A percentile compares a stretch with the other conserved stretches of the same genome.
Evolutionary conservation across 1,140 invertebrate species (phyloP).

Genomic region (Campoletis sonorensis): DNA sequence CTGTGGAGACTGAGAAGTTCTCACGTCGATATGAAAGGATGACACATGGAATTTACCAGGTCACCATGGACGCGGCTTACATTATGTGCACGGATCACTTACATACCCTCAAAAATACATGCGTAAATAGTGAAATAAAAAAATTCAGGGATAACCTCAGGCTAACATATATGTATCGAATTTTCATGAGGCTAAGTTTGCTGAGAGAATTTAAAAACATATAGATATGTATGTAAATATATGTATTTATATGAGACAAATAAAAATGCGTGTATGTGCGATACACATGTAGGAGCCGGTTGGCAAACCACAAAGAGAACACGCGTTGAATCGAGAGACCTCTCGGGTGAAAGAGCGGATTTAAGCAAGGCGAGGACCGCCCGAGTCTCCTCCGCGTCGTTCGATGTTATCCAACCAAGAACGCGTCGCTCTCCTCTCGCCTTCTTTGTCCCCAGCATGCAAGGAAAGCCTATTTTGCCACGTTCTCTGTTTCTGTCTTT

Average conservation of each 20-base stretch:
- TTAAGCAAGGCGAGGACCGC: conserved; percentile 9
- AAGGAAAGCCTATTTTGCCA: conserved; percentile 19
- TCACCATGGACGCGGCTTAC: conserved; percentile 3
- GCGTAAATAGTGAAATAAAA: neutral
- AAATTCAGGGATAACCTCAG: conserved; percentile 14
- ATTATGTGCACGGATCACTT: conserved; percentile 13
- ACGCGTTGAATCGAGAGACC: conserved; percentile 56
- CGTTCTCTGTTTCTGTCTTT: conserved; percentile 26
- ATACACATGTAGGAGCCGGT: neutral
- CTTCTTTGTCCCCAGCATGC: conserved; percentile 19
- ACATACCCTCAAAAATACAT: conserved; percentile 2
- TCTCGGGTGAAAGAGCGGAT: conserved; percentile 12
- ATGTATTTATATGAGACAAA: too few relatives aligned
- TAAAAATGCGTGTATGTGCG: too few relatives aligned
- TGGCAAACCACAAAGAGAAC: conserved; percentile 55
- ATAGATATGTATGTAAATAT: too few relatives aligned
- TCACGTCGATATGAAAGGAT: conserved; percentile 30
- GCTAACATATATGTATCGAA: neutral
- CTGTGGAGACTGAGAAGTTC: neutral
- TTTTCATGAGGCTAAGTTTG: too few relatives aligned
- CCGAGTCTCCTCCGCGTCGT: neutral
- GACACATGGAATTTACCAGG: conserved; percentile 39
- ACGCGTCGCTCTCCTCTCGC: conserved; percentile 44
- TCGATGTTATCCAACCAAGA: conserved; percentile 43
- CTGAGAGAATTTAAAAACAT: too few relatives aligned